Conservation (phyloP, 1,140 invertebrate genomes). For the Euglossa dilemma region DNA sequence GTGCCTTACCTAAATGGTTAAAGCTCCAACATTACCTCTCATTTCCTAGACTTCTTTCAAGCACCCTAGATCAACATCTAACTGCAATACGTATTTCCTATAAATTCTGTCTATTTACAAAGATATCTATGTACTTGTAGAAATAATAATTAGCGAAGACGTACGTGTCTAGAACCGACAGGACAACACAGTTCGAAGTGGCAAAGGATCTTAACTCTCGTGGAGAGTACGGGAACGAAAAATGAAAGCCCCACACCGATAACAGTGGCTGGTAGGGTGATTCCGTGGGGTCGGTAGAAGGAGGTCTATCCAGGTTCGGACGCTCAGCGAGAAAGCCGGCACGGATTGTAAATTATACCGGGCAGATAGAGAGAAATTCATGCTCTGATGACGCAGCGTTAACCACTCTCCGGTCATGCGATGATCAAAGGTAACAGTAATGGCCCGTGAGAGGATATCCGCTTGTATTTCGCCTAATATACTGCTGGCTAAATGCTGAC, state of each 20-base stretch:
- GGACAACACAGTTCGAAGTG: not conserved
- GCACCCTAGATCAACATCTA: too few relatives aligned
- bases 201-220: too few relatives aligned
- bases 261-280: not conserved
- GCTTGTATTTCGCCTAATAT: constrained; percentile 81
- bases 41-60: too few relatives aligned
- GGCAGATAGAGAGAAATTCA: constrained; percentile 81
- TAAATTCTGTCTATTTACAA: too few relatives aligned
- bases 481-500: constrained; percentile 81
- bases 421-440: constrained; percentile 82
- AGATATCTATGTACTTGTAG: too few relatives aligned
- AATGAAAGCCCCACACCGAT: constrained; percentile 12
- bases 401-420: constrained; percentile 78
- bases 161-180: too few relatives aligned
- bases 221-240: constrained; percentile 10
- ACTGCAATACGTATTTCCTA: too few relatives aligned
- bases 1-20: too few relatives aligned
- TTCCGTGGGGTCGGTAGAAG: not conserved
- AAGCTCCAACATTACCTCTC: too few relatives aligned
- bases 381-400: constrained; percentile 82
- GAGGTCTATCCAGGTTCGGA: constrained; percentile 32
- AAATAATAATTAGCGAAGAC: too few relatives aligned
- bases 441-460: constrained; percentile 81
- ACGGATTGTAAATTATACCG: constrained; percentile 79
- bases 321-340: constrained; percentile 47